Conservation (phyloP, 2,113 vertebrate species). For the Arizona elegans region DNA sequence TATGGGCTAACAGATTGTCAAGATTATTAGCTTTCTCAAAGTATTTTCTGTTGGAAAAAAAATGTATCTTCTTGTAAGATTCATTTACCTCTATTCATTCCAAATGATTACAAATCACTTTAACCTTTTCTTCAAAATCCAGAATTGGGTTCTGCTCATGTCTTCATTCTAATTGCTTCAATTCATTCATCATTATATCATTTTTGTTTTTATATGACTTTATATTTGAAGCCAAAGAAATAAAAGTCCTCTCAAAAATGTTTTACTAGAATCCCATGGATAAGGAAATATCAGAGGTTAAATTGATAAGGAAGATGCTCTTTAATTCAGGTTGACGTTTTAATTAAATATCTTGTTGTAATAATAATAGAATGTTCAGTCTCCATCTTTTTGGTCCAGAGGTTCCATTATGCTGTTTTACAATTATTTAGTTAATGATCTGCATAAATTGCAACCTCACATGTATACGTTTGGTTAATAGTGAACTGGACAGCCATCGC, state of each 20-base stretch:
- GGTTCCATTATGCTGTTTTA: neutral
- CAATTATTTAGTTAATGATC: neutral
- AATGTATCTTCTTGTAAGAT: neutral
- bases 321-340: neutral
- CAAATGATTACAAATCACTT: neutral
- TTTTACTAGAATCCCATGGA: neutral
- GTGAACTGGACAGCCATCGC: neutral
- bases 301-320: neutral
- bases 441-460: neutral
- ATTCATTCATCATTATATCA: neutral
- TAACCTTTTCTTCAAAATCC: neutral
- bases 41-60: neutral
- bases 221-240: neutral
- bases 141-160: neutral
- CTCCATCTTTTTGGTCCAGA: neutral
- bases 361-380: neutral
- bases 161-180: neutral
- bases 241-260: neutral
- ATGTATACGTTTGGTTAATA: neutral
- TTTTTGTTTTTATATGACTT: neutral
- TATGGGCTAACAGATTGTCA: neutral
- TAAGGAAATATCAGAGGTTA: neutral
- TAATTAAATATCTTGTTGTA: neutral
- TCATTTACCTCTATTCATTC: neutral
- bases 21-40: neutral